Conservation (phyloP, 2,797 vertebrate genomes). For the Malurus leucopterus region DNA sequence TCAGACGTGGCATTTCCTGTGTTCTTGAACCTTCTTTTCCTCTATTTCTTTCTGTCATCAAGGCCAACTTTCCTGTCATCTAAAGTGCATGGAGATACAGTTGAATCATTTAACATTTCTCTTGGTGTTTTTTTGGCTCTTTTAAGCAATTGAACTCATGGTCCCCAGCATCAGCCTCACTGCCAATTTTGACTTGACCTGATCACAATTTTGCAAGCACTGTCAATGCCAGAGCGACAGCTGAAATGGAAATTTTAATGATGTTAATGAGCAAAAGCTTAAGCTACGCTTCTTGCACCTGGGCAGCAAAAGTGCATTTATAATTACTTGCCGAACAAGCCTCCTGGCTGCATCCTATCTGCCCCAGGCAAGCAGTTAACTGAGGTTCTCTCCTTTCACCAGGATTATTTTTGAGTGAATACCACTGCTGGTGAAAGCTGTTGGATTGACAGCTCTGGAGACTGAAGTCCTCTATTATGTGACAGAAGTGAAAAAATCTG, state of each 20-base stretch:
- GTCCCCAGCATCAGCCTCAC: background rate
- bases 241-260: constrained; percentile 63
- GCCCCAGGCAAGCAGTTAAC: constrained; percentile 60
- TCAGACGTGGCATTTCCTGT: background rate
- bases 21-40: background rate
- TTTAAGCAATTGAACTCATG: constrained; percentile 30
- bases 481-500: constrained; percentile 40
- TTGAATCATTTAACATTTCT: constrained; percentile 38
- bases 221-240: constrained; percentile 36
- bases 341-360: constrained; percentile 40
- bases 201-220: constrained; percentile 26
- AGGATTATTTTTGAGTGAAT: constrained; percentile 51
- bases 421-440: constrained; percentile 25
- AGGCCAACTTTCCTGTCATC: background rate
- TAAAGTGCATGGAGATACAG: background rate
- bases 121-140: background rate
- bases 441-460: constrained; percentile 57
- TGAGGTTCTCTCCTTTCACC: constrained; percentile 38
- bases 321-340: constrained; percentile 56
- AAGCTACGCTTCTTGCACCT: constrained; percentile 47
- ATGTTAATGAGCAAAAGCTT: constrained; percentile 61
- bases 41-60: background rate
- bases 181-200: constrained; percentile 51
- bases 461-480: constrained; percentile 42
- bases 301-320: constrained; percentile 54